Conservation (phyloP, 2,113 vertebrate genomes). For the Brachirus orientalis region DNA sequence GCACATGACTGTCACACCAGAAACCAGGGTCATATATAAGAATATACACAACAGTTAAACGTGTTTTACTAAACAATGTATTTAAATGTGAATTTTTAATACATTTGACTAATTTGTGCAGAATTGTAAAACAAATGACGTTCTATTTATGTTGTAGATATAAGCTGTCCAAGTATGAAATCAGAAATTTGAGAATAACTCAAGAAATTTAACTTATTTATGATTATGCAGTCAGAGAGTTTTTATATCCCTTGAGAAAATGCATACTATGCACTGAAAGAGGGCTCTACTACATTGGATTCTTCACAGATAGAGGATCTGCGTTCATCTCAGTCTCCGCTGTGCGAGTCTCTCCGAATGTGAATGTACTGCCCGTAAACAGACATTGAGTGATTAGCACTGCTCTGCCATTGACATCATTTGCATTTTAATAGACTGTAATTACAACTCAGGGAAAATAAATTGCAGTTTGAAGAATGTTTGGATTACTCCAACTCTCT, state of each 20-base stretch:
- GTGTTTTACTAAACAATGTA: neutral
- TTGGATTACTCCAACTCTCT: constrained; percentile 74
- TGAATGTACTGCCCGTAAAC: constrained; percentile 75
- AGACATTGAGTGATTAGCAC: constrained; percentile 80
- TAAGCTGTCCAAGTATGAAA: neutral
- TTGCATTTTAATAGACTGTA: constrained; percentile 85
- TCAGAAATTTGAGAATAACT: neutral
- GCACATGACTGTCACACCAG: too few relatives aligned
- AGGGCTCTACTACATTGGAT: constrained; percentile 52
- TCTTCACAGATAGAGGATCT: constrained; percentile 55
- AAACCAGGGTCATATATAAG: too few relatives aligned
- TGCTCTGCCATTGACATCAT: constrained; percentile 80
- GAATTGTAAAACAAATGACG: too few relatives aligned
- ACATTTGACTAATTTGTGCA: neutral
- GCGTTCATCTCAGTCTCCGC: constrained; percentile 56
- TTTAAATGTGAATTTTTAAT: neutral
- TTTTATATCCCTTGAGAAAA: constrained; percentile 20
- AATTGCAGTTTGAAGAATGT: constrained; percentile 81
- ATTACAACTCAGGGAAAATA: constrained; percentile 83
- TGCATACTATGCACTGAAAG: constrained; percentile 1
- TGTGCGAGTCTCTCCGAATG: constrained; percentile 60
- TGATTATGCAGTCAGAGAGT: neutral
- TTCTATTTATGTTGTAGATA: neutral
- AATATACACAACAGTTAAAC: too few relatives aligned
- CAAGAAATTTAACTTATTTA: neutral